phyloP scores from a whole-genome alignment of 2,888 invertebrate genomes.

The Conus canariensis region DNA sequence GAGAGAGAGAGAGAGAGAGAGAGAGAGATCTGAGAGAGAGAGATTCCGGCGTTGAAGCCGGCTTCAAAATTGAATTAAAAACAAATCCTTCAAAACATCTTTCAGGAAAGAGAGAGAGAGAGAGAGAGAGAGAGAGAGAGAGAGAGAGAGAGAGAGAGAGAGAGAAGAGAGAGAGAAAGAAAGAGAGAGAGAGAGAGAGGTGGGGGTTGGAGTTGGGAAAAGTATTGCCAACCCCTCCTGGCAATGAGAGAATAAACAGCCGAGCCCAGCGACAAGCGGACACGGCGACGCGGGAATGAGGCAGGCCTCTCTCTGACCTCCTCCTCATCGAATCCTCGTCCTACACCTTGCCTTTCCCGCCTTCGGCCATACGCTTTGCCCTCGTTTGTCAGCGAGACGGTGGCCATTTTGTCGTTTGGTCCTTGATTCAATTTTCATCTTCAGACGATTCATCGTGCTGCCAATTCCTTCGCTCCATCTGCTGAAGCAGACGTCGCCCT shows the following conservation, averaged over 20 bases:
- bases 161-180: background rate
- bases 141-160: background rate
- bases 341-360: conserved; percentile 16
- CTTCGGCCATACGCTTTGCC: conserved; percentile 35
- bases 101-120: background rate
- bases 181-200: too few species aligned
- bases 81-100: conserved; percentile 16
- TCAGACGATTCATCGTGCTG: conserved; percentile 39
- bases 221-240: background rate
- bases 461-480: conserved; percentile 37
- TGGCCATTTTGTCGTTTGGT: conserved; percentile 32
- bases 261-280: background rate
- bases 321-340: conserved; percentile 39
- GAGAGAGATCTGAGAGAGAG: too few species aligned
- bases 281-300: conserved; percentile 22
- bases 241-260: conserved; percentile 12
- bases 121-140: too few species aligned
- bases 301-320: conserved; percentile 24
- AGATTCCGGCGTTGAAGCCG: background rate
- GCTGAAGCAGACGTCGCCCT: conserved; percentile 40
- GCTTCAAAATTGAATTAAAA: conserved; percentile 28
- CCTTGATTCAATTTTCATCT: conserved; percentile 42
- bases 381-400: conserved; percentile 36
- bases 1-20: too few species aligned
- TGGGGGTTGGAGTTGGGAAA: background rate